Base-by-base conservation (phyloP, 2,888 invertebrate genomes). In the Cryptocephalus primarius region DNA sequence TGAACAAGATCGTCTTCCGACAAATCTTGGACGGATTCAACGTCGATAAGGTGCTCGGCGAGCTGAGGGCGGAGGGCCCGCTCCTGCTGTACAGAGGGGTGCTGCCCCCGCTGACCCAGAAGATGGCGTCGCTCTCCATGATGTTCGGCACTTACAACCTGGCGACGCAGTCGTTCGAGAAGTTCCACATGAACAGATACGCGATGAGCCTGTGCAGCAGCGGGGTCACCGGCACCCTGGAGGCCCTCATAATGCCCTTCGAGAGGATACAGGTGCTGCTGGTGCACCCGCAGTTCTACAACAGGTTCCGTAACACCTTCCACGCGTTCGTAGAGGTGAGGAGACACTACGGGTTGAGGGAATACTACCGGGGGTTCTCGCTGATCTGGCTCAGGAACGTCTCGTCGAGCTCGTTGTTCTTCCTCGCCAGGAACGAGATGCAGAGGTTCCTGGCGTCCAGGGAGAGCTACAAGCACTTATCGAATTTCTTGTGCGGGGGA, bases 1-100 rank as follows among this genome's bases (percentile, higher is more conserved):
- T 57, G 34, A 53, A 55, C 42, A 56, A 57, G 44, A 39, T 57
- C 34, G 54, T 56, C 33, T 56, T 53, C 46, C 45, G 56, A 10
- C 56, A 57, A 49, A 55, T 57, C 45, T 41, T 57, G 13, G 56
- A 50, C 13, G 50, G 50, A 14, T 40, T 42, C 22, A 45, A 34
- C 34, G 44, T 50, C 1, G 36, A 33, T n/a, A 39, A 46, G 22
- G 52, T 54, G 11, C 45, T 46, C 13, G 32, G 38, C 10, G 47
- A 41, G 11, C 45, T 57, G 8, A 43, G 45, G 42, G 44, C 49
- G 6, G 56, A 57, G 47, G 56, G 56, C 1, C 38, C 44, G 9
- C 32, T 36, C 9, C 43, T 45, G 10, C 40, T 57, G 14, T 57
- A 55, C 34, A 44, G 57, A 44, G 57, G 57, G 32, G 44, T 45